These are phyloP conservation scores for Isotomurus palustris DNA, from an alignment of 2,888 invertebrate species.

Conservation along the genomic window DNA sequence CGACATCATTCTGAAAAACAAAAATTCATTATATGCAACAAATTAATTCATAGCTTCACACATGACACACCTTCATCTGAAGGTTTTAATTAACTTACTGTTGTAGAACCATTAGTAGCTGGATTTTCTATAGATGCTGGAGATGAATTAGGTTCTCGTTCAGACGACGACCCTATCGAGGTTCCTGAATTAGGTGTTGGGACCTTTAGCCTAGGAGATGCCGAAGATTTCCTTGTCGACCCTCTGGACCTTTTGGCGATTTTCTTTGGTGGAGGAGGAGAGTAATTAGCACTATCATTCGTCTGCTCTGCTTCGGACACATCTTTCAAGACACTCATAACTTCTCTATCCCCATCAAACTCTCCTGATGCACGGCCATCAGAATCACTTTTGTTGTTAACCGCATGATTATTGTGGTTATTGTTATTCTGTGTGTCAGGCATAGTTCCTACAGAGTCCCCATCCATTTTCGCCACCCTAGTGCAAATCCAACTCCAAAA, in stretches of 20 bases:
- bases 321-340: constrained; percentile 5
- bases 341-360: constrained; percentile 5
- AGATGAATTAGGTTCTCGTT: constrained; percentile 9
- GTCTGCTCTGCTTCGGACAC: constrained; percentile 8
- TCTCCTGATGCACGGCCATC: not conserved
- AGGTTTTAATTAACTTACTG: not conserved
- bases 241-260: constrained; percentile 29
- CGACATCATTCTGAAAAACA: constrained; percentile 30
- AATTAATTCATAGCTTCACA: not conserved
- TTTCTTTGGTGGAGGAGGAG: constrained; percentile 27
- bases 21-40: not conserved
- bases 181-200: constrained; percentile 7
- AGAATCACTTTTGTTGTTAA: not conserved
- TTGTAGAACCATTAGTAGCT: constrained; percentile 7
- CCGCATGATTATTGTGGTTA: constrained; percentile 6
- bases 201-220: constrained; percentile 6
- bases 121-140: constrained; percentile 10
- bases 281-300: constrained; percentile 22
- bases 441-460: not conserved
- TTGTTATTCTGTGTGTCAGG: not conserved
- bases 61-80: not conserved
- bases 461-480: not conserved
- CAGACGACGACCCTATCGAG: constrained; percentile 9
- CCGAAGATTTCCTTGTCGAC: constrained; percentile 13
- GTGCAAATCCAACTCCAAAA: too few relatives aligned